These are phyloP conservation scores for Atethmia centrago DNA, from an alignment of 2,888 invertebrate genomes.

Conservation along the genomic window DNA sequence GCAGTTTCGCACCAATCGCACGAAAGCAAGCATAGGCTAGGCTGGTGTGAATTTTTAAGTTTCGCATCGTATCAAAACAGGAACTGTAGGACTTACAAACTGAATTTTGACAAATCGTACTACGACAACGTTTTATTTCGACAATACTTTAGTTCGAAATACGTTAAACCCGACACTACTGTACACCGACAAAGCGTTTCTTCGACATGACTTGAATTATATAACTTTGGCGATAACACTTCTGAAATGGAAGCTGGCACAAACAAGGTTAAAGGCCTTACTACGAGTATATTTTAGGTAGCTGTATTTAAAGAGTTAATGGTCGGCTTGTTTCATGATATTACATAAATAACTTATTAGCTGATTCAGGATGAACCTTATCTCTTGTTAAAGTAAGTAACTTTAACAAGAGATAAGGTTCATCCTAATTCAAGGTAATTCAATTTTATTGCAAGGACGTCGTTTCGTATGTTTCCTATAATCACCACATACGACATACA, in stretches of 20 bases:
- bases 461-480: not conserved
- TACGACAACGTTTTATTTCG: no score
- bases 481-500: not conserved
- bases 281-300: not conserved
- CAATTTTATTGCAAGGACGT: conserved; percentile 16
- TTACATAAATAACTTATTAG: not conserved
- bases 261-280: conserved; percentile 2
- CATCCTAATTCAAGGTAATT: no score
- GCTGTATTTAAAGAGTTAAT: not conserved
- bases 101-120: no score
- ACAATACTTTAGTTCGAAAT: no score
- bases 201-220: no score
- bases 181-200: no score
- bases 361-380: not conserved
- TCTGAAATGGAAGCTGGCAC: conserved; percentile 15
- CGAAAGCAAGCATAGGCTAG: no score
- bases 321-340: no score
- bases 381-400: not conserved
- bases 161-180: no score
- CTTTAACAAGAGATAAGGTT: no score
- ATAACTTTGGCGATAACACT: conserved; percentile 16
- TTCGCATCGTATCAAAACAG: not conserved
- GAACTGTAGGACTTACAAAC: no score
- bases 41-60: no score
- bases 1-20: not conserved